Percentiles rank a stretch among this genome's conserved stretches.
Conservation (phyloP, 2,113 vertebrate species). For the Cryptotis parvus region DNA sequence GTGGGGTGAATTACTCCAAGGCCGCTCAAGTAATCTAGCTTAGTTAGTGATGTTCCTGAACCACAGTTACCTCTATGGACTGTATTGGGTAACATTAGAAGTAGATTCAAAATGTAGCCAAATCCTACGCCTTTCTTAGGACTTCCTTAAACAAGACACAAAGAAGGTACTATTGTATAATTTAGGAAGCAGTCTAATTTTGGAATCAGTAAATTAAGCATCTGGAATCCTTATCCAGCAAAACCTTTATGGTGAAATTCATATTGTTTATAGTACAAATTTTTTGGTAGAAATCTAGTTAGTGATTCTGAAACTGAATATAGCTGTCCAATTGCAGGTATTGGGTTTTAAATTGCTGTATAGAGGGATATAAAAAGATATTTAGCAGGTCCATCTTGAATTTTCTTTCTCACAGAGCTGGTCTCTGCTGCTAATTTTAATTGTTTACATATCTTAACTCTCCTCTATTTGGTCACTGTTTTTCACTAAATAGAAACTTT, state of each 20-base stretch:
- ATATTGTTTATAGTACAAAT: not conserved
- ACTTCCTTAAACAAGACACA: not conserved
- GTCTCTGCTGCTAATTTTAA: too few relatives aligned
- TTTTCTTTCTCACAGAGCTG: not conserved
- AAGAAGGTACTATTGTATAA: not conserved
- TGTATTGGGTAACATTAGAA: not conserved
- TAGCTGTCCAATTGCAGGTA: not conserved
- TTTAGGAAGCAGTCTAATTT: not conserved
- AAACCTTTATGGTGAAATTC: not conserved
- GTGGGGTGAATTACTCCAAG: not conserved
- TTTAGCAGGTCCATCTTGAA: not conserved
- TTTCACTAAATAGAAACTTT: constrained; percentile 37
- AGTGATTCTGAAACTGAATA: constrained; percentile 5
- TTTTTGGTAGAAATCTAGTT: constrained; percentile 23
- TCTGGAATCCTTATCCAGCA: not conserved
- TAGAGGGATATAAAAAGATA: not conserved
- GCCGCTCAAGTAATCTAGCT: not conserved
- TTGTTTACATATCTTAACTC: too few relatives aligned
- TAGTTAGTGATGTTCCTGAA: not conserved
- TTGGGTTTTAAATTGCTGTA: not conserved
- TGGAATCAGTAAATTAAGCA: too few relatives aligned
- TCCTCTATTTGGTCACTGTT: too few relatives aligned
- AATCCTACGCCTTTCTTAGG: constrained; percentile 14
- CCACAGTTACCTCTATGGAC: not conserved
- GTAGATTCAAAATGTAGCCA: not conserved